phyloP scores from a whole-genome alignment of 2,888 invertebrate species.

The Sinohyriopsis cumingii region DNA sequence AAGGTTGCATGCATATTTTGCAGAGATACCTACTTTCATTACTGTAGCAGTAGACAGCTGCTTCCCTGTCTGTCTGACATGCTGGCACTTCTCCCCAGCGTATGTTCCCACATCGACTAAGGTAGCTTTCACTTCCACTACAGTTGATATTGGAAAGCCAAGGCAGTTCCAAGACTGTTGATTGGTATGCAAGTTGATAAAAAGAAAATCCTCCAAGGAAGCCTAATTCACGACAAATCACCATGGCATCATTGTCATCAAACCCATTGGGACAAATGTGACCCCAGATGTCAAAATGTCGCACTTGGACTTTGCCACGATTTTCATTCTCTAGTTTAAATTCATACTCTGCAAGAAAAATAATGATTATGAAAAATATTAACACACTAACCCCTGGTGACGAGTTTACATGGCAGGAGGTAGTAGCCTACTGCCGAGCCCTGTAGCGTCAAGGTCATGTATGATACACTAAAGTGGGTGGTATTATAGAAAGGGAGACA shows the following conservation, averaged over 20 bases:
- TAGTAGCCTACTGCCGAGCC: too few relatives aligned
- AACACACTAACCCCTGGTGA: too few relatives aligned
- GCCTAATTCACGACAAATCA: conserved; percentile 51
- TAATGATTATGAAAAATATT: too few relatives aligned
- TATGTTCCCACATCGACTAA: conserved; percentile 52
- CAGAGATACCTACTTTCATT: conserved; percentile 36
- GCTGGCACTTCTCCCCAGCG: conserved; percentile 48
- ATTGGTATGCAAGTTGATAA: conserved; percentile 27
- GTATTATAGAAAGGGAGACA: too few relatives aligned
- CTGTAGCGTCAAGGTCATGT: too few relatives aligned
- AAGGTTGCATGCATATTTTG: too few relatives aligned
- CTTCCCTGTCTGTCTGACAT: conserved; percentile 40
- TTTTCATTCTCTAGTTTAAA: conserved; percentile 34
- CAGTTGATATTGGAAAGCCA: conserved; percentile 70
- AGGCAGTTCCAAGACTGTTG: conserved; percentile 25
- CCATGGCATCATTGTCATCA: conserved; percentile 53
- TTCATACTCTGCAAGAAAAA: conserved; percentile 38
- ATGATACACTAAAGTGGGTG: too few relatives aligned
- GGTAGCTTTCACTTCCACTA: conserved; percentile 50
- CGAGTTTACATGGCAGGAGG: too few relatives aligned
- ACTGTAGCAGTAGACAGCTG: conserved; percentile 53
- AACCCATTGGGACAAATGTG: conserved; percentile 53
- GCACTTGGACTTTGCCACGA: conserved; percentile 42
- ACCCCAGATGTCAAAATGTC: conserved; percentile 51
- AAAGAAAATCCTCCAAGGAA: conserved; percentile 48